Percentiles rank a stretch among this genome's conserved stretches.
Evolutionary conservation across 2,888 invertebrate genomes (phyloP).

Genomic region (Eupithecia vulgata): DNA sequence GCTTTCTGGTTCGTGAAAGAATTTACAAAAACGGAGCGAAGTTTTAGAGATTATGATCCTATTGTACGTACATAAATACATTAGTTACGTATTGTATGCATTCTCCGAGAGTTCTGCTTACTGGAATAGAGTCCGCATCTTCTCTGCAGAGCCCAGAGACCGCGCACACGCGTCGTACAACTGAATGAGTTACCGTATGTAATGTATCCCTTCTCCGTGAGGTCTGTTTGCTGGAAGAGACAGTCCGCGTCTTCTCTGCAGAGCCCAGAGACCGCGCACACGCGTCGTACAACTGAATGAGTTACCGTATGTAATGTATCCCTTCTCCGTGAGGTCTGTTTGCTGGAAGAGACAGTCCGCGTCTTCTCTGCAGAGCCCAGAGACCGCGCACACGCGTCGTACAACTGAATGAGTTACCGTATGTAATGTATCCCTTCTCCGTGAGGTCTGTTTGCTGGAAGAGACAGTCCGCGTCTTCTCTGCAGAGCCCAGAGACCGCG

Average conservation of each 20-base stretch:
- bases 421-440: conserved; percentile 85
- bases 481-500: conserved; percentile 85
- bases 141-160: conserved; percentile 85
- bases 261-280: conserved; percentile 86
- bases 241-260: conserved; percentile 84
- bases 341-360: conserved; percentile 86
- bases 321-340: conserved; percentile 85
- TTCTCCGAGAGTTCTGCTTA: conserved; percentile 85
- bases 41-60: too few species aligned
- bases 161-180: conserved; percentile 84
- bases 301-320: conserved; percentile 86
- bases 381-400: conserved; percentile 84
- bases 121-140: conserved; percentile 85
- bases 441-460: conserved; percentile 86
- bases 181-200: conserved; percentile 86
- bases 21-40: background rate
- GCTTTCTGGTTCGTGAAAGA: background rate
- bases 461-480: conserved; percentile 85
- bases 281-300: conserved; percentile 85
- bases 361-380: conserved; percentile 86
- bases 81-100: conserved; percentile 69
- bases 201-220: conserved; percentile 85
- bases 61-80: too few species aligned
- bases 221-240: conserved; percentile 87
- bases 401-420: too few species aligned